phyloP scores from a whole-genome alignment of 2,797 vertebrate genomes.

The Propithecus perrieri region DNA sequence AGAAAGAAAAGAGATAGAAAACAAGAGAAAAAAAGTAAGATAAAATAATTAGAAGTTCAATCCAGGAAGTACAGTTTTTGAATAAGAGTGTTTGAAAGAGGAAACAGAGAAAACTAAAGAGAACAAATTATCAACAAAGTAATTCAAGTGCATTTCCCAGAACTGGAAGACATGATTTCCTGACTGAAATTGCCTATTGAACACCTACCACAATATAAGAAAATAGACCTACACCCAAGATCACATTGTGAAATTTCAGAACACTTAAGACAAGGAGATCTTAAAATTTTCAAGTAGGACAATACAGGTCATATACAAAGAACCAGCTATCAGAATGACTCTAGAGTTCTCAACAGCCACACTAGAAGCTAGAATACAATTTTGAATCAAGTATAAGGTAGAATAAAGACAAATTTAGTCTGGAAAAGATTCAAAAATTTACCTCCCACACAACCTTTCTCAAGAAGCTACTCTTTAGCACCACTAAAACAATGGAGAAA shows the following conservation, averaged over 20 bases:
- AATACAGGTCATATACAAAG: neutral
- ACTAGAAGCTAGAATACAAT: neutral
- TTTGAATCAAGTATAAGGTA: neutral
- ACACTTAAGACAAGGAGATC: neutral
- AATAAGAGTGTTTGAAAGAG: neutral
- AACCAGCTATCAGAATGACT: neutral
- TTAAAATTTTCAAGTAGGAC: neutral
- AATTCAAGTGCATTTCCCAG: slow-evolving; percentile 25
- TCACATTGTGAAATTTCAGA: neutral
- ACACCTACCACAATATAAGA: neutral
- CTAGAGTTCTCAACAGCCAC: neutral
- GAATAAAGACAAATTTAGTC: neutral
- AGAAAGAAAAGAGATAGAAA: slow-evolving; percentile 19
- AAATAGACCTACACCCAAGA: neutral
- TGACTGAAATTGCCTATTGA: neutral
- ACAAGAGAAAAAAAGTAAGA: neutral
- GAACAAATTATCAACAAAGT: neutral
- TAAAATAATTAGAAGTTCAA: slow-evolving; percentile 22
- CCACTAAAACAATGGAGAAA: neutral
- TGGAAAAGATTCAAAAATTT: neutral
- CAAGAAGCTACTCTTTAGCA: neutral
- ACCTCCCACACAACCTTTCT: neutral
- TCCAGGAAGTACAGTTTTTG: neutral
- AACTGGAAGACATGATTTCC: slow-evolving; percentile 28
- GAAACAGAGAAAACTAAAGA: neutral